These are phyloP conservation scores for Poecile montanus DNA, from an alignment of 2,797 vertebrate species.

Conservation along the genomic window DNA sequence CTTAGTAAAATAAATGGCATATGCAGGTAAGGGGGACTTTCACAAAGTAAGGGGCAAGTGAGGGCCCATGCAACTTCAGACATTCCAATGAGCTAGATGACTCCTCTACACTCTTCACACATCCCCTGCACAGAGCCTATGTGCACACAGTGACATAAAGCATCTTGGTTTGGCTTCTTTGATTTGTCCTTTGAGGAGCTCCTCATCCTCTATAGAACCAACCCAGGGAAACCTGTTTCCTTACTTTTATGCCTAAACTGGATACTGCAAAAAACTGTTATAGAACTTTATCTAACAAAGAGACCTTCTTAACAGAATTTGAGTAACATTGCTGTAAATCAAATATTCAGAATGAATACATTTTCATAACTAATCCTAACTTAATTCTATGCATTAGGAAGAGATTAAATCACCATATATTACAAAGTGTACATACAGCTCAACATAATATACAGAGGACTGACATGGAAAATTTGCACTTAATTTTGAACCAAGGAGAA, in stretches of 20 bases:
- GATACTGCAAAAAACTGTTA: neutral
- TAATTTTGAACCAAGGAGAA: neutral
- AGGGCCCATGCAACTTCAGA: neutral
- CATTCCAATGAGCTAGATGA: neutral
- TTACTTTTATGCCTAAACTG: neutral
- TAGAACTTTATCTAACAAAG: neutral
- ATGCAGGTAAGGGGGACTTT: neutral
- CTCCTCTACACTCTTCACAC: neutral
- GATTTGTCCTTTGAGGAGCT: neutral
- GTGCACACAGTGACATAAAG: neutral
- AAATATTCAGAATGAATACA: neutral
- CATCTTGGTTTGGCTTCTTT: neutral
- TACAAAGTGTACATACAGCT: neutral
- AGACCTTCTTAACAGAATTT: neutral
- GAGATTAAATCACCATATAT: neutral
- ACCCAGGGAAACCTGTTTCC: neutral
- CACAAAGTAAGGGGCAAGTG: neutral
- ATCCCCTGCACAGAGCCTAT: neutral
- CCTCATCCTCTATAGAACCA: fast-evolving
- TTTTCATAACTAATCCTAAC: neutral
- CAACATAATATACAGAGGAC: neutral
- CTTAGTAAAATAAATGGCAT: neutral
- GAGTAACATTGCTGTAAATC: neutral
- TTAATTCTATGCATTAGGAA: neutral
- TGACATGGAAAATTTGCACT: neutral